Evolutionary conservation across 2,888 invertebrate species (phyloP).

Genomic region (Epinotia demarniana): DNA sequence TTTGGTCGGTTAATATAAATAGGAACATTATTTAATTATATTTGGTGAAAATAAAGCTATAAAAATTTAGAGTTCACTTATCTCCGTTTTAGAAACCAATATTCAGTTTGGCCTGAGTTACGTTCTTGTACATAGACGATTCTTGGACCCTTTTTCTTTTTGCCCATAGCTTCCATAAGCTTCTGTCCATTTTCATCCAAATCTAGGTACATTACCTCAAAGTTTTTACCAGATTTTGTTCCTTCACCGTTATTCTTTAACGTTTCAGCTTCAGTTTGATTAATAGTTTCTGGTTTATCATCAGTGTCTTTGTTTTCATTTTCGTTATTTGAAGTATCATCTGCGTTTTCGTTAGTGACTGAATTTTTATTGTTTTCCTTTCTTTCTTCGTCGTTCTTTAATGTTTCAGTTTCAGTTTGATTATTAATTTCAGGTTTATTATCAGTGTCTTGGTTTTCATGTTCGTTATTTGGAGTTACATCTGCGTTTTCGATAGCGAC

Average conservation of each 20-base stretch:
- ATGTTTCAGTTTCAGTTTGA: not conserved
- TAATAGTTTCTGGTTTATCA: not conserved
- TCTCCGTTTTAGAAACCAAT: constrained; percentile 26
- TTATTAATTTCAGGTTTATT: not conserved
- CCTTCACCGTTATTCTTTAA: not conserved
- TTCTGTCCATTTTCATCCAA: constrained; percentile 30
- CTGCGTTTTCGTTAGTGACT: not conserved
- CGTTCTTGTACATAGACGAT: constrained; percentile 30
- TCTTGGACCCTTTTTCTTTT: constrained; percentile 1
- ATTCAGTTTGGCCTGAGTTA: constrained; percentile 14
- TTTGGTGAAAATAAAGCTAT: not conserved
- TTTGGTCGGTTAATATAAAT: too few species aligned
- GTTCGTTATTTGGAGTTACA: not conserved
- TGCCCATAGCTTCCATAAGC: constrained; percentile 15
- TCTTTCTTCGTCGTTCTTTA: not conserved
- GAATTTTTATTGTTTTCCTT: not conserved
- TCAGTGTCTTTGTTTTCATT: not conserved
- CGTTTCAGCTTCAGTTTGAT: not conserved
- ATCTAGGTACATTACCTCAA: constrained; percentile 23
- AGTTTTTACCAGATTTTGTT: not conserved
- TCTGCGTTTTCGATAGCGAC: too few species aligned
- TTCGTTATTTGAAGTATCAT: not conserved
- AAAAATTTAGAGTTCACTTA: not conserved
- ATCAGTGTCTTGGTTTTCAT: not conserved
- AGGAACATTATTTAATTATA: not conserved